These are phyloP conservation scores for Oncopodura yosiiana DNA, from an alignment of 1,140 invertebrate species.

Conservation along the genomic window DNA sequence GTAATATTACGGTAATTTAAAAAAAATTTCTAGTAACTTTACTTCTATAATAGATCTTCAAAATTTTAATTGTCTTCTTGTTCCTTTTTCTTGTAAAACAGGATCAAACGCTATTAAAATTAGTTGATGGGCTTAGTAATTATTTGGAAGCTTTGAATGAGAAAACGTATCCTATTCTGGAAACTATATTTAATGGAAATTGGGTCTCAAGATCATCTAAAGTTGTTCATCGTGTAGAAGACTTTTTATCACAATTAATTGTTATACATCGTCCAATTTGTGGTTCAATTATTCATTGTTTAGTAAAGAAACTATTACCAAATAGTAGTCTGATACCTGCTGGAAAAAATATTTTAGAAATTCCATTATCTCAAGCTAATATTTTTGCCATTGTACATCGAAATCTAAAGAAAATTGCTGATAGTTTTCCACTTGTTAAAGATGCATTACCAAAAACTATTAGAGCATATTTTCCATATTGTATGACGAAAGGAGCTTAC, in stretches of 20 bases:
- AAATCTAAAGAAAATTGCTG: conserved; percentile 46
- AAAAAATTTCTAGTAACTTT: too few relatives aligned
- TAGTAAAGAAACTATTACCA: conserved; percentile 26
- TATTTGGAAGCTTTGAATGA: conserved; percentile 35
- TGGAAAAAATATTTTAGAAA: conserved; percentile 41
- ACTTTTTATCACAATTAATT: conserved; percentile 16
- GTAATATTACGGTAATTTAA: too few relatives aligned
- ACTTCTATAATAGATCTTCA: too few relatives aligned
- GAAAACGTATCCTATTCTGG: conserved; percentile 37
- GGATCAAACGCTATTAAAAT: conserved; percentile 31
- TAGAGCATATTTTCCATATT: conserved; percentile 53
- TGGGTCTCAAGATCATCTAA: conserved; percentile 21
- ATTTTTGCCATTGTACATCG: conserved; percentile 48
- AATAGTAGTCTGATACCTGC: conserved; percentile 36
- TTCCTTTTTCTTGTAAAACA: conserved; percentile 24
- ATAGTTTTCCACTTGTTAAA: conserved; percentile 52
- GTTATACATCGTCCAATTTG: conserved; percentile 17
- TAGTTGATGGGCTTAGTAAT: conserved; percentile 34
- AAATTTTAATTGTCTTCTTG: neutral
- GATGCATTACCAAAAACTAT: conserved; percentile 46
- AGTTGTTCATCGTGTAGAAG: conserved; percentile 35
- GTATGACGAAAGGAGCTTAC: conserved; percentile 47
- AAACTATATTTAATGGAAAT: conserved; percentile 24
- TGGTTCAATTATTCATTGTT: conserved; percentile 22
- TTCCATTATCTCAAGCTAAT: conserved; percentile 42